Conservation (phyloP, 2,888 invertebrate species). For the Pherbina coryleti region DNA sequence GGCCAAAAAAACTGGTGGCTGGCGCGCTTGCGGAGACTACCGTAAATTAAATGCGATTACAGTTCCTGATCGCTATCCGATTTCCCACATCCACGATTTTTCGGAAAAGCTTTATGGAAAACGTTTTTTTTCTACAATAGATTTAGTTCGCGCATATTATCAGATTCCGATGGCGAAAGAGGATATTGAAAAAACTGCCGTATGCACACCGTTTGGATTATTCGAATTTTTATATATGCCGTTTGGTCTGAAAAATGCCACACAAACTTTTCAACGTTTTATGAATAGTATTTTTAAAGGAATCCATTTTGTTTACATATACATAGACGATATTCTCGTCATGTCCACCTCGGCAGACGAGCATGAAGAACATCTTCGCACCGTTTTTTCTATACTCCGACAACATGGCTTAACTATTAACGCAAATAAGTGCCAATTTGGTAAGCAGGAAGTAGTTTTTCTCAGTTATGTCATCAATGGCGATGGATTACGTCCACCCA, state of each 20-base stretch:
- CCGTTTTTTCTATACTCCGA: slow-evolving; percentile 44
- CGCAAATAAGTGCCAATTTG: slow-evolving; percentile 22
- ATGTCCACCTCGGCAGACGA: slow-evolving; percentile 46
- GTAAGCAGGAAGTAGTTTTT: slow-evolving; percentile 3
- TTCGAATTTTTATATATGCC: too few relatives aligned
- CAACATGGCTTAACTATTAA: slow-evolving; percentile 25
- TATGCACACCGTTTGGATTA: too few relatives aligned
- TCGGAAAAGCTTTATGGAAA: neutral
- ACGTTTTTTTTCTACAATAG: neutral
- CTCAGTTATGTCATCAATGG: slow-evolving; percentile 14
- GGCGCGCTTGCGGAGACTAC: slow-evolving; percentile 31
- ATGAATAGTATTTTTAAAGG: slow-evolving; percentile 54
- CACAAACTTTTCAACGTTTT: too few relatives aligned
- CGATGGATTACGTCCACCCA: neutral
- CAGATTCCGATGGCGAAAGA: too few relatives aligned
- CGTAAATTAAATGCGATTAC: slow-evolving; percentile 24
- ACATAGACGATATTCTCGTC: slow-evolving; percentile 56
- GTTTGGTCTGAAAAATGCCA: too few relatives aligned
- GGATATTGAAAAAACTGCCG: too few relatives aligned
- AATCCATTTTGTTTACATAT: slow-evolving; percentile 51
- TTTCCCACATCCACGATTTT: neutral
- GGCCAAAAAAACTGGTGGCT: slow-evolving; percentile 33
- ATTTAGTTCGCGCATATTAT: too few relatives aligned
- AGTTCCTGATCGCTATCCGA: neutral
- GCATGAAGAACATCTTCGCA: slow-evolving; percentile 47